These are phyloP conservation scores for Ashinkailepas kermadecensis DNA, from an alignment of 2,888 invertebrate genomes.

Conservation along the genomic window DNA sequence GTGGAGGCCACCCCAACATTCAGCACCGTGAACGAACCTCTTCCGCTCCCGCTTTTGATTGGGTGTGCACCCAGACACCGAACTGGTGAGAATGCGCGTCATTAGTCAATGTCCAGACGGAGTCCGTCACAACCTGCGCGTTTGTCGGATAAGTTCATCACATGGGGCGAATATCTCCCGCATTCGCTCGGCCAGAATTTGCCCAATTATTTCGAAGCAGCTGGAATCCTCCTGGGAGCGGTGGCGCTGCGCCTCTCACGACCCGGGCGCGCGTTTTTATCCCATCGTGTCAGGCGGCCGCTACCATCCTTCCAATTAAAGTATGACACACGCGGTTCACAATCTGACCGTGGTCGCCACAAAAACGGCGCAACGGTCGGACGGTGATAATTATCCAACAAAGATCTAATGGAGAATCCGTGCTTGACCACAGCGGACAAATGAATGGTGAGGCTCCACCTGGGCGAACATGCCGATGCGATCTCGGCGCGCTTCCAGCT, in stretches of 20 bases:
- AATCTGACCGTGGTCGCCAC: not conserved
- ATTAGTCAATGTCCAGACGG: no score
- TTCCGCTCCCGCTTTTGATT: no score
- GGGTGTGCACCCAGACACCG: no score
- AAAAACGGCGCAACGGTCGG: not conserved
- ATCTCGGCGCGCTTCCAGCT: not conserved
- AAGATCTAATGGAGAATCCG: slow-evolving; percentile 16
- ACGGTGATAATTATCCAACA: not conserved
- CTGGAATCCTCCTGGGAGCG: slow-evolving; percentile 7
- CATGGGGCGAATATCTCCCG: not conserved
- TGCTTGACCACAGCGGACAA: not conserved
- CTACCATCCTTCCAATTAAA: slow-evolving; percentile 19
- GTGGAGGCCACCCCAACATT: no score
- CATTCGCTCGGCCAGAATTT: not conserved
- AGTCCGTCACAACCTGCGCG: not conserved
- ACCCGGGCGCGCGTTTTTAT: not conserved
- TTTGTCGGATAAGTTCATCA: not conserved
- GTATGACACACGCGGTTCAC: slow-evolving; percentile 9
- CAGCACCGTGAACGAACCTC: no score
- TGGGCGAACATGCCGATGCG: not conserved
- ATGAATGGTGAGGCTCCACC: no score
- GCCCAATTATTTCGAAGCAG: slow-evolving; percentile 12
- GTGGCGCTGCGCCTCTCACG: not conserved
- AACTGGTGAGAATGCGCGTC: no score
- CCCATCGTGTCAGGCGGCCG: not conserved